Conservation (phyloP, 2,113 vertebrate species). For the Heptranchias perlo region DNA sequence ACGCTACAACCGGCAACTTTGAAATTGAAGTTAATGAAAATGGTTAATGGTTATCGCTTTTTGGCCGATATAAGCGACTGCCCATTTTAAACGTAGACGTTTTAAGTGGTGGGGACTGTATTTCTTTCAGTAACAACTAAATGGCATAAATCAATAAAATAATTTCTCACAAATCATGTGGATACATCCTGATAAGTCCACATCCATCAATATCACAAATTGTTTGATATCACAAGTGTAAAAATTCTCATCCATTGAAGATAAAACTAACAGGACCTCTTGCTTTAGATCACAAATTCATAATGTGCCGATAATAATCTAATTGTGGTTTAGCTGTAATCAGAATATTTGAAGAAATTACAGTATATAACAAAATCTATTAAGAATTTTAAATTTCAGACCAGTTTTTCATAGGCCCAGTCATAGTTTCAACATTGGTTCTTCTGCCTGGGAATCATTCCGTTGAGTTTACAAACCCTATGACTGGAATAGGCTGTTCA, state of each 20-base stretch:
- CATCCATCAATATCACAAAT: not conserved
- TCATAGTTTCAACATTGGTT: not conserved
- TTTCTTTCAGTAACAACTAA: not conserved
- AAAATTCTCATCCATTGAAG: not conserved
- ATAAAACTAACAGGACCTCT: not conserved
- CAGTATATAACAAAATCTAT: not conserved
- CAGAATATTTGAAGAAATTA: not conserved
- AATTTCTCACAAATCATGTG: not conserved
- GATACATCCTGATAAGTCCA: not conserved
- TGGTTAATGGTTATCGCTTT: not conserved
- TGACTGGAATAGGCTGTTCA: not conserved
- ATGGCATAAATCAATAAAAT: not conserved
- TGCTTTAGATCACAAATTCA: not conserved
- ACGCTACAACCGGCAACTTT: not conserved
- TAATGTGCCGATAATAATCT: not conserved
- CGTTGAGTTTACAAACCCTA: not conserved
- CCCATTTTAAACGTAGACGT: not conserved
- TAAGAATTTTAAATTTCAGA: not conserved
- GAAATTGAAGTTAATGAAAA: not conserved
- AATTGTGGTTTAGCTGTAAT: not conserved
- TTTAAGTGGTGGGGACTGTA: not conserved
- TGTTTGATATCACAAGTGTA: not conserved
- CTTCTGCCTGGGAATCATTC: not conserved
- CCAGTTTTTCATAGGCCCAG: not conserved
- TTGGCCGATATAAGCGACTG: not conserved